Base-by-base conservation (phyloP, 2,113 vertebrate genomes). In the Dasyprocta punctata region DNA sequence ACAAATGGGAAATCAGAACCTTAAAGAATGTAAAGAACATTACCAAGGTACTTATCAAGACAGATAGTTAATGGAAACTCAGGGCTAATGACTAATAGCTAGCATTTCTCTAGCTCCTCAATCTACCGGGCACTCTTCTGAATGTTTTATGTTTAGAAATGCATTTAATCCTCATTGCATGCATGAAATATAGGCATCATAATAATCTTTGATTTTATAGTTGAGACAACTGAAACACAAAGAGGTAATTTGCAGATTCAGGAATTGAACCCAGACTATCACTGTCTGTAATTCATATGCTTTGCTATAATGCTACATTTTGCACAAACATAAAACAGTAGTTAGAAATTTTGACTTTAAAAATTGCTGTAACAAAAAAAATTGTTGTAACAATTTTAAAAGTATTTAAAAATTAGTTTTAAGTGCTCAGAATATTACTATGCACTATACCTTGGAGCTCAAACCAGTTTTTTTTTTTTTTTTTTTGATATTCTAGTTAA, bases 11-110 rank as follows among this genome's bases (percentile, higher is more conserved):
- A 95, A 84, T 90, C 63, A 90, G 91, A 96, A 88, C 89, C 63
- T 67, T 26, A 28, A 77, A 90, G 52, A 81, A 83, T 83, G 94
- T 92, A 95, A 96, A 92, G 80, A 96, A 95, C 65, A 92, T 90
- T 93, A 80, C 92, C 80, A 94, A 92, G 83, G 94, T 97, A 94
- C 86, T 96, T 95, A 96, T 90, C 95, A 96, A 94, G 95, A 95
- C 86, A 97, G 86, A 96, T 56, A 94, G 82, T 89, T 94, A 94
- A 97, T 97, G 92, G 52, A 86, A 95, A 83, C 92, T 94, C 49
- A 88, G 73, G 58, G 77, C 77, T 91, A 95, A 95, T 98, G 89
- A 86, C 93, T 94, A 96, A 95, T 80, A 92, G 86, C 94, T 95
- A 96, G 90, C 92, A 86, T 96, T 94, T 94, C 94, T 97, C 97